Base-by-base conservation (phyloP, 1,140 invertebrate species). In the Leptinotarsa undecemlineata region DNA sequence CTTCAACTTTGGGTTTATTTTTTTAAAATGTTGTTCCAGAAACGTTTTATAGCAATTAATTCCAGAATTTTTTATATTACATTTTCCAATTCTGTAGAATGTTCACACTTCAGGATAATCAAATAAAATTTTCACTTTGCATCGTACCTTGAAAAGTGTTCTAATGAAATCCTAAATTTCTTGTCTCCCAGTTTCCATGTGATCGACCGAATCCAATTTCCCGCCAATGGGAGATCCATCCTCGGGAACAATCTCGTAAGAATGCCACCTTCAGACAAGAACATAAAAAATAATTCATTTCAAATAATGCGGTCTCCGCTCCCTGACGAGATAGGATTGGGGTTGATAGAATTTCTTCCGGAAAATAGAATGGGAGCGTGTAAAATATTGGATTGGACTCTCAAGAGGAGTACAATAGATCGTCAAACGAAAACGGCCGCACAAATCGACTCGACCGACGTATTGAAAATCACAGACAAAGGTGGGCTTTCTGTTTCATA, bases 401-500 rank as follows among this genome's bases (percentile, higher is more conserved):
- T 76, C 62, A 51, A 68, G 72, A 42, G 64, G 51, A 62, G 71
- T 42, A 78, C 77, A 78, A 78, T 78, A 72, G 75, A 74, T 78
- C 75, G 77, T 78, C 75, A 76, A 71, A 73, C 57, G 64, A 64
- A 77, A 77, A 72, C 75, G 72, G 73, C 74, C 71, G 73, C 74
- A 71, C 72, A 72, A 78, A 78, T 78, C 75, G 72, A 74, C 72
- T 76, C 73, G 68, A 5, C 33, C 48, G 69, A 73, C 77, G 76
- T 78, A 78, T 78, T 78, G 77, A 76, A 76, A 78, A 74, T 76
- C 75, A 78, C 77, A 78, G 75, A 78, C 77, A 78, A 78, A 78
- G 77, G 77, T 78, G 67, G 75, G 72, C 76, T 76, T 76, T 73
- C 76, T 74, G 74, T 75, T 78, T 68, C 61, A 74, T 70, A 51